Percentiles rank a stretch among this genome's conserved stretches.
phyloP scores from a whole-genome alignment of 2,888 invertebrate species.

The Nebria brevicollis region DNA sequence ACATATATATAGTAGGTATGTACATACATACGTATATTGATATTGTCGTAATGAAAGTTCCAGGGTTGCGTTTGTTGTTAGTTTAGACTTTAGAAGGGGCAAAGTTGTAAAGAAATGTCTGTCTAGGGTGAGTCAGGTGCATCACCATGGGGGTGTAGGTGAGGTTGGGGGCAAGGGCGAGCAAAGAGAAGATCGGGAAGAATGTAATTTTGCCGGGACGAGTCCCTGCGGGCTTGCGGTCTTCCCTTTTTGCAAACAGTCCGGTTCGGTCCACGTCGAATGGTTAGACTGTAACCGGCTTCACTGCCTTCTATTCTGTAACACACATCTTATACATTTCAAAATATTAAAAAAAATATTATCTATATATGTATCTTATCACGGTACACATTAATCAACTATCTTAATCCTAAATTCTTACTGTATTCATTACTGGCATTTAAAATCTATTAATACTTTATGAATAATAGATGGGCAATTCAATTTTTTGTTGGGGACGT shows the following conservation, averaged over 20 bases:
- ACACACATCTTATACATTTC: neutral
- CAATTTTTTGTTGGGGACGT: too few species aligned
- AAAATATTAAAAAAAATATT: neutral
- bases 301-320: neutral
- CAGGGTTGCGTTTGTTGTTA: neutral
- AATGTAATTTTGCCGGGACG: conserved; percentile 63
- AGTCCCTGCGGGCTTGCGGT: conserved; percentile 61
- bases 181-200: conserved; percentile 58
- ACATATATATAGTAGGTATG: too few species aligned
- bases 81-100: conserved; percentile 12
- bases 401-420: too few species aligned
- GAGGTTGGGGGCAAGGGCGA: conserved; percentile 38
- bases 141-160: neutral
- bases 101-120: conserved; percentile 38
- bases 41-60: neutral
- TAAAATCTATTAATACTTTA: too few species aligned
- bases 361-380: neutral
- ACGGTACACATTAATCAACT: too few species aligned
- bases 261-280: conserved; percentile 56
- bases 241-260: conserved; percentile 61
- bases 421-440: too few species aligned
- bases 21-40: neutral
- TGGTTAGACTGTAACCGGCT: conserved; percentile 56
- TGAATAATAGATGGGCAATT: too few species aligned
- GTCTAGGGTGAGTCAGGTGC: conserved; percentile 32